These are phyloP conservation scores for Salarias fasciatus DNA, from an alignment of 2,797 vertebrate species.

Conservation along the genomic window DNA sequence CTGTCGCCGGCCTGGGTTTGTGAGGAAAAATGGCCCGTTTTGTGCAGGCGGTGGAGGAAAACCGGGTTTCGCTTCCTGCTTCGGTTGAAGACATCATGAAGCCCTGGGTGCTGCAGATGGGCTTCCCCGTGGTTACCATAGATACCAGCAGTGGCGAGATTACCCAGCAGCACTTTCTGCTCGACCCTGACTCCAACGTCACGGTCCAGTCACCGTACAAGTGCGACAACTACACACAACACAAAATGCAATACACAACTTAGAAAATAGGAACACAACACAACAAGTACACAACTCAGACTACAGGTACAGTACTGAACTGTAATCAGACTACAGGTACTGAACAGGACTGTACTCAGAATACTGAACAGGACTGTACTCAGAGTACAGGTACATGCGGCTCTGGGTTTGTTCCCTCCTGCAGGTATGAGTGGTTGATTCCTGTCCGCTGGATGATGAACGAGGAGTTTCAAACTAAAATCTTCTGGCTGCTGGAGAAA, in stretches of 20 bases:
- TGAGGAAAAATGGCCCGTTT: too few species aligned
- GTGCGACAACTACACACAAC: too few species aligned
- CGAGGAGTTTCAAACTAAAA: fast-evolving
- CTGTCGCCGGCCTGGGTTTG: too few species aligned
- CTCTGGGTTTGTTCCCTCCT: too few species aligned
- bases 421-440: conserved; percentile 87
- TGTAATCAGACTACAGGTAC: too few species aligned
- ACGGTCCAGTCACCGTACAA: conserved; percentile 79
- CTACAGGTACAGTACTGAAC: too few species aligned
- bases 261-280: too few species aligned
- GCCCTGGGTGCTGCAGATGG: conserved; percentile 92
- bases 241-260: too few species aligned
- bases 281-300: too few species aligned
- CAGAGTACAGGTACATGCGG: too few species aligned
- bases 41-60: conserved; percentile 75
- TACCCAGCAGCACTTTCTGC: conserved; percentile 87
- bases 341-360: too few species aligned
- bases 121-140: conserved; percentile 88
- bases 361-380: too few species aligned
- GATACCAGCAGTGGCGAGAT: conserved; percentile 75
- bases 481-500: conserved; percentile 86
- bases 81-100: conserved; percentile 85
- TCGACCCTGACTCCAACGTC: conserved; percentile 75
- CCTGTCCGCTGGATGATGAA: conserved; percentile 81
- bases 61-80: conserved; percentile 30